Conservation (phyloP, 1,140 invertebrate species). For the Diachasmimorpha longicaudata region DNA sequence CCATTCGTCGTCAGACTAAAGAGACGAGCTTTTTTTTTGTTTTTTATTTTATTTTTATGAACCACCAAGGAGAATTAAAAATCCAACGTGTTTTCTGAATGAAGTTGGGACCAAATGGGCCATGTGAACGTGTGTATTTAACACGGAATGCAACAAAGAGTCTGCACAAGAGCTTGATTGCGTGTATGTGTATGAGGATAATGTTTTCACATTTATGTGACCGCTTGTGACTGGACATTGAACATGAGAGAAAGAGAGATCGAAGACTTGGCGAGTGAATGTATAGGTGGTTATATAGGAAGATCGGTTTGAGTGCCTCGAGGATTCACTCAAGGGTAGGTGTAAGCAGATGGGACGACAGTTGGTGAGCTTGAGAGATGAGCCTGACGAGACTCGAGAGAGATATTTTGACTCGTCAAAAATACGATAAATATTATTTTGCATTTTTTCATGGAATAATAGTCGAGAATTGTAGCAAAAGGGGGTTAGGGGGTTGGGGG, state of each 20-base stretch:
- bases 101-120: constrained; percentile 49
- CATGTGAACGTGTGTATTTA: constrained; percentile 17
- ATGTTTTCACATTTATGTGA: not conserved
- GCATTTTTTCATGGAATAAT: not conserved
- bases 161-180: constrained; percentile 18
- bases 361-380: not conserved
- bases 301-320: not conserved
- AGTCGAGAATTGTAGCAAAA: no score
- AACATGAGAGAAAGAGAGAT: not conserved
- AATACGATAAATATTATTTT: not conserved
- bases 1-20: no score
- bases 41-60: no score
- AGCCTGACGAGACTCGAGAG: not conserved
- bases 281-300: constrained; percentile 15
- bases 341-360: constrained; percentile 24
- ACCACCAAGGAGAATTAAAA: constrained; percentile 11
- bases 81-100: constrained; percentile 36
- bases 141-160: constrained; percentile 47
- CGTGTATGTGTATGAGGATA: constrained; percentile 22
- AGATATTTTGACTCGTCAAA: not conserved
- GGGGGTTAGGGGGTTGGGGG: no score
- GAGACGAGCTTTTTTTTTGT: constrained; percentile 23
- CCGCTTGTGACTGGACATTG: not conserved
- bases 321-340: not conserved
- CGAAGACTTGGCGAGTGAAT: no score